A percentile compares a stretch with the other conserved stretches of the same genome.
These are phyloP conservation scores for Ophioderma brevispina DNA, from an alignment of 35 echinoderm and acorn worm genomes.

Conservation along the genomic window DNA sequence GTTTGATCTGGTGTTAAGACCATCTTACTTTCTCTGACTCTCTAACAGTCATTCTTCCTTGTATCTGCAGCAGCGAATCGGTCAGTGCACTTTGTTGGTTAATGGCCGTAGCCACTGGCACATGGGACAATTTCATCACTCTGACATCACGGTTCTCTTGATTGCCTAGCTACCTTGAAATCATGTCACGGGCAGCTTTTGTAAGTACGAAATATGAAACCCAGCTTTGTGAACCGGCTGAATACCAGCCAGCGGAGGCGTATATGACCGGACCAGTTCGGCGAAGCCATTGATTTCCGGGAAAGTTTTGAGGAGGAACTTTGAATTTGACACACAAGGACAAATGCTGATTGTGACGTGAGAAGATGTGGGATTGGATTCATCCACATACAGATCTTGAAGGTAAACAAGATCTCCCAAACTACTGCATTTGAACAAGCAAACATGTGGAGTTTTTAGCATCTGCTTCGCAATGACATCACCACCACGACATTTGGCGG, in stretches of 20 bases:
- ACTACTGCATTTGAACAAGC: slow-evolving; percentile 44
- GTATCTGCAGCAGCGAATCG: not conserved
- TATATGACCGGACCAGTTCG: slow-evolving; percentile 56
- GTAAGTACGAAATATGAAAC: slow-evolving; percentile 44
- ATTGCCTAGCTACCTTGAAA: slow-evolving; percentile 29
- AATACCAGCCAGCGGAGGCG: slow-evolving; percentile 13
- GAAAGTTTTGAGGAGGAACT: slow-evolving; percentile 39
- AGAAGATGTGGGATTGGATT: slow-evolving; percentile 25
- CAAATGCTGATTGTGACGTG: slow-evolving; percentile 25
- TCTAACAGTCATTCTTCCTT: not conserved
- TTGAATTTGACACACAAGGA: slow-evolving; percentile 24
- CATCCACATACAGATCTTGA: slow-evolving; percentile 25
- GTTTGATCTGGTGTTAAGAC: slow-evolving; percentile 38
- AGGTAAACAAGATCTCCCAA: slow-evolving; percentile 17
- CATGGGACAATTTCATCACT: slow-evolving; percentile 54
- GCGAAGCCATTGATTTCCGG: slow-evolving; percentile 1
- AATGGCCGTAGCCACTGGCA: slow-evolving; percentile 61
- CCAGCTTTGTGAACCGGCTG: slow-evolving; percentile 49
- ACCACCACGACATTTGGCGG: not conserved
- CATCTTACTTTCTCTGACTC: not conserved
- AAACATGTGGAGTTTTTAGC: slow-evolving; percentile 36
- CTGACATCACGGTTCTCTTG: slow-evolving; percentile 60
- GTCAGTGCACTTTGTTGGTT: slow-evolving; percentile 4
- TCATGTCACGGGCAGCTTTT: slow-evolving; percentile 62
- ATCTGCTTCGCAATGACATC: too few relatives aligned